phyloP scores from a whole-genome alignment of 2,113 vertebrate species.

The Gallinago undulata region DNA sequence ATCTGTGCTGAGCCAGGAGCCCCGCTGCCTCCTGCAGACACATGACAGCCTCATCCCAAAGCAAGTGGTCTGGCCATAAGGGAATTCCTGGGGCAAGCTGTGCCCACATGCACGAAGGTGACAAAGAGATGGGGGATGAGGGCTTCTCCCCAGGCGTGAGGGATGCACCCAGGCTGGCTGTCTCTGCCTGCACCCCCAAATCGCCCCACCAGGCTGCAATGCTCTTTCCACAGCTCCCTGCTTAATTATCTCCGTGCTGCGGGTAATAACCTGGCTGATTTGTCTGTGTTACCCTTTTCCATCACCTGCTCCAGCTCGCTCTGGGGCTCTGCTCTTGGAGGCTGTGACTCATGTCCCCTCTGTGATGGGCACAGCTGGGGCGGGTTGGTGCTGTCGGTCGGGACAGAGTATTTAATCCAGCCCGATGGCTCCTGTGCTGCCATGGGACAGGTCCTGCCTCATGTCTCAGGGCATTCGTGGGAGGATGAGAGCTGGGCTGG shows the following conservation, averaged over 20 bases:
- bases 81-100: neutral
- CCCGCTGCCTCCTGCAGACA: fast-evolving
- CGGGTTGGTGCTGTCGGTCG: neutral
- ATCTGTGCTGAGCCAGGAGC: neutral
- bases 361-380: neutral
- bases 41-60: neutral
- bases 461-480: neutral
- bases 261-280: neutral
- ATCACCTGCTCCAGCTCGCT: neutral
- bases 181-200: neutral
- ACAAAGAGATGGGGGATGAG: neutral
- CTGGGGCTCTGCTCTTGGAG: neutral
- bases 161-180: neutral
- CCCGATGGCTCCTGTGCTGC: too few species aligned
- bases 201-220: neutral
- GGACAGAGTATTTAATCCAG: too few species aligned
- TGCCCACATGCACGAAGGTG: neutral
- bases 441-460: neutral
- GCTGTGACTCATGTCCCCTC: neutral
- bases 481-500: neutral
- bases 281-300: neutral
- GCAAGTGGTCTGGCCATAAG: neutral
- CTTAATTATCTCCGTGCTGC: neutral
- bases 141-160: too few species aligned
- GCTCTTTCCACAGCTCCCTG: neutral